Base-by-base conservation (phyloP, 2,888 invertebrate species). In the Agrotis ipsilon region DNA sequence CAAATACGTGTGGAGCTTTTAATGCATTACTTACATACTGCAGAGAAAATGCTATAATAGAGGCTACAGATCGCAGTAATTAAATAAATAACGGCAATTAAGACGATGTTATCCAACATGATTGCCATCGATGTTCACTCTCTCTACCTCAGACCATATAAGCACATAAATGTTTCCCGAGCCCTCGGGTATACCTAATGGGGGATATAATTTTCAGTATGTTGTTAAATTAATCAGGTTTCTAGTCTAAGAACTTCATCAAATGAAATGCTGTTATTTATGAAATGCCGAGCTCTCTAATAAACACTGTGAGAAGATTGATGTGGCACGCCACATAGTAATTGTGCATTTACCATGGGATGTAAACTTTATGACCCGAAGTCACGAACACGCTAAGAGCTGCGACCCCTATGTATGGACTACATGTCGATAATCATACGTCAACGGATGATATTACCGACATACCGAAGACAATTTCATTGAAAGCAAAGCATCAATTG, bases 401-500 rank as follows among this genome's bases (percentile, higher is more conserved):
- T 61, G 63, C 64, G 72, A 70, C 82, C 66, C 78, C 65, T 73
- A 49, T 43, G 61, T 71, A 75, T 71, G 52, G 60, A 11, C 9
- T 62, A 77, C 66, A 80, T 73, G 52, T 70, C 78, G 72, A 80
- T 83, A 76, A 81, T 75, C 80, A 87, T 82, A 83, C 75, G 75
- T 81, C 70, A 80, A 55, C 32, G 60, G 61, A 59, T 51, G 24
- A 54, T 54, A 78, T 78, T 69, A 80, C 72, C 64, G 77, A 81
- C 81, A 82, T 69, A 80, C 72, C 67, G 77, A 81, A 81, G 82
- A 76, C 84, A 83, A 86, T 85, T 84, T 81, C 72, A 84, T 86
- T 87, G 80, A 76, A 82, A 84, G 78, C 82, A 81, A 81, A 79
- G 72, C 69, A 84, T 82, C 79, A 87, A 90, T 83, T 90, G 86